Base-by-base conservation (phyloP, 2,113 vertebrate species). In the Chrysochloris asiatica region DNA sequence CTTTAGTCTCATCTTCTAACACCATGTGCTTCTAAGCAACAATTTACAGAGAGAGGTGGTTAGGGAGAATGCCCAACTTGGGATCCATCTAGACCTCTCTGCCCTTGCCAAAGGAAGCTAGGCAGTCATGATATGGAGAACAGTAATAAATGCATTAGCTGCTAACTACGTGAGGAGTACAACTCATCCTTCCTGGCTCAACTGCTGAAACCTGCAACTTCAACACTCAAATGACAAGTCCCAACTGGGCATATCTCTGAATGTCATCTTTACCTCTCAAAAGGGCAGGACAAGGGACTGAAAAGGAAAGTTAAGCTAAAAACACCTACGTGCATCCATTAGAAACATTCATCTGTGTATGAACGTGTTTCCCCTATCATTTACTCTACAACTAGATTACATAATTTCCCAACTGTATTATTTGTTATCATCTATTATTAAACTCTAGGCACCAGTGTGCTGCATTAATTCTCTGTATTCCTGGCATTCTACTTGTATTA, bases 101-200 rank as follows among this genome's bases (percentile, higher is more conserved):
- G 16, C 91, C 38, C n/a, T 71, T 3, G 4, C 13, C 17, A 72
- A 93, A 95, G 88, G 28, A 95, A 95, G 43, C 17, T 73, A 71
- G 43, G 45, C 36, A 84, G 72, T 95, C 90, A 95, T 4, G 63
- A 93, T 63, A 77, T 4, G 0, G 22, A 95, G 38, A 33, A 94
- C 67, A 97, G 56, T 48, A 93, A 95, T 85, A 96, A 89, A 89
- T 33, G 48, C 80, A 95, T 94, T 94, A 92, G 87, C 33, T 95
- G 94, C 88, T 89, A 92, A 85, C 22, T 78, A 43, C 61, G 65
- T 11, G 12, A 81, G 50, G 85, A 94, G 72, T 69, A 94, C 22
- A 92, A 43, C 28, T 65, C 47, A 12, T 54, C 73, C 21, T 59
- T 94, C 12, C 80, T 41, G 61, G n/a, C 47, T 88, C 30, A 78